Evolutionary conservation across 2,797 vertebrate species (phyloP), one percentile per base, ranked within the genome.

Genomic region (Falco cherrug): DNA sequence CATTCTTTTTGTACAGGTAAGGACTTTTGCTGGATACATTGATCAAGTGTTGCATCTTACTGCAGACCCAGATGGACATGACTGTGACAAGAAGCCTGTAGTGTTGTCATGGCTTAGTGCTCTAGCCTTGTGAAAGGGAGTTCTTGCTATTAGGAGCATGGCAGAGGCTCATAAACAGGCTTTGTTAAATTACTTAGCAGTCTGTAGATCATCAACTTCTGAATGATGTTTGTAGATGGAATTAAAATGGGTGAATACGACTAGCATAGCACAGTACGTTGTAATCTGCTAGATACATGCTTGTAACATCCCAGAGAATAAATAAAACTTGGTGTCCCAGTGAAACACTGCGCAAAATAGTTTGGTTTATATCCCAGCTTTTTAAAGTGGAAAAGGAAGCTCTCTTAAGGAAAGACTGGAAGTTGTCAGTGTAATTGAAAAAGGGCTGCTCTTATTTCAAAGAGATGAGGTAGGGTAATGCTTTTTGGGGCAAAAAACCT

Each of bases 241-340:
- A 26, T 88, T n/a, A 29, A 33, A 50, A 31, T 16, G 28, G 19
- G 31, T 54, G 84, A 37, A 16, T 35, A 7, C 19, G n/a, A 43
- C 22, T 33, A 45, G 25, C 18, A 51, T 41, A 10, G 47, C 33
- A 10, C 13, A 13, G 35, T 7, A 6, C 22, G 1, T 16, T 24
- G 26, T 65, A 8, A 6, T 54, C 7, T 3, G 28, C 25, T 45
- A 25, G 47, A 8, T 53, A 5, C 1, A 7, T 1, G 11, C 21
- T 18, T 17, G 29, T 17, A n/a, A 15, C 41, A 35, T 43, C 48
- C 82, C 41, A 37, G 65, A 54, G 39, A 33, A 29, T 13, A 37
- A 67, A 20, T 6, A 37, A 16, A 48, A 35, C 56, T 45, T 16
- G 31, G 17, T 21, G 33, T 77, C 60, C 60, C 12, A 4, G 19